Evolutionary conservation across 2,888 invertebrate species (phyloP), one percentile per base, ranked within the genome.

Genomic region (Antheraea assamensis): DNA sequence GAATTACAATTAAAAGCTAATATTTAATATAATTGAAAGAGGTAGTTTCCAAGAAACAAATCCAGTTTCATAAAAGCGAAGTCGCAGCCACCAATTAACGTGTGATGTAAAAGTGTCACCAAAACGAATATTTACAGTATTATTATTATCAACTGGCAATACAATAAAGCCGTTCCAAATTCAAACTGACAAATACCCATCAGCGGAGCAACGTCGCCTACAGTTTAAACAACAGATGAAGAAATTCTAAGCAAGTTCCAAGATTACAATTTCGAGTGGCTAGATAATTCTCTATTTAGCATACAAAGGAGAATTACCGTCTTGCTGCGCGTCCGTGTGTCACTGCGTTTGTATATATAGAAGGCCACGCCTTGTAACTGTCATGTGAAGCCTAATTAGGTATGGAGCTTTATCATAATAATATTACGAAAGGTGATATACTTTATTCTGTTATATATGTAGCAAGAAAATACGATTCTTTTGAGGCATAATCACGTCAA

Each of bases 271-370:
- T 94, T 93, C 89, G 91, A 91, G 88, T 86, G 89, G 91, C 92
- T 94, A 94, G 94, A 94, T 94, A 93, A 94, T 94, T 94, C 92
- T 88, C 88, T 90, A 91, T 93, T 87, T 94, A 91, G 93, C 94
- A 94, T 94, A 94, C 94, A 94, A 94, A 93, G 93, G 93, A 89
- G 92, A 88, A 92, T 93, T 93, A 93, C 93, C 89, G 91, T 88
- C 88, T 84, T 78, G 83, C 83, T 87, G 88, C 90, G 88, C 89
- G 91, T 92, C 87, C 90, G 91, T 91, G 86, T 92, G 92, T 91
- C 91, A 88, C 84, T 84, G 84, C 83, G 87, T 88, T 87, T 89
- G 88, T 89, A 88, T 88, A 88, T 88, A 88, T 83, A 35, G 85
- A 82, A 64, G 87, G 87, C 93, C 94, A 92, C 93, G 93, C 94